Evolutionary conservation across 2,797 vertebrate genomes (phyloP).

Genomic region (Syncerus caffer): DNA sequence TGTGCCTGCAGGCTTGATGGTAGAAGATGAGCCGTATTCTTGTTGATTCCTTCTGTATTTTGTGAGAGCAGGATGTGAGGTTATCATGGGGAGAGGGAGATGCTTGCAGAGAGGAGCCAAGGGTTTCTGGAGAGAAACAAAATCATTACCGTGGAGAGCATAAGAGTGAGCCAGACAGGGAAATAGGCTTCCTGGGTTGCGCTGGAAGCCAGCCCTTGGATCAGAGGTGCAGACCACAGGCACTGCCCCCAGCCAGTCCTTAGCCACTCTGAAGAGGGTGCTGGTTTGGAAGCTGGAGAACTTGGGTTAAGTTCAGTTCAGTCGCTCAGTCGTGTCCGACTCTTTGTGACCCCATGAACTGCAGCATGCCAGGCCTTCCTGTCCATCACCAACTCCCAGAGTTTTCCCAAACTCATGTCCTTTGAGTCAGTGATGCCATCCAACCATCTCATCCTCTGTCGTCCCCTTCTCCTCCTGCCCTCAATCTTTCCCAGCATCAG

Average conservation of each 20-base stretch:
- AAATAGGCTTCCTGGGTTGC: not conserved
- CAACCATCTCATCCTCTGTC: not conserved
- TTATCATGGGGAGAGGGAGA: not conserved
- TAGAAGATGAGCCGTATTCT: not conserved
- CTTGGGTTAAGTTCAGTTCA: not conserved
- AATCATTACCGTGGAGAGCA: fast-evolving
- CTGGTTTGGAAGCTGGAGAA: not conserved
- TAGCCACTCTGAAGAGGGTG: not conserved
- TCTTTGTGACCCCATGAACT: not conserved
- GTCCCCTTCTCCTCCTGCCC: not conserved
- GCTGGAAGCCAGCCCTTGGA: not conserved
- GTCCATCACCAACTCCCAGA: not conserved
- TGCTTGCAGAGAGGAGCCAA: not conserved
- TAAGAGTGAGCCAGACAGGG: not conserved
- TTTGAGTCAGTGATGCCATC: not conserved
- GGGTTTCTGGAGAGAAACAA: not conserved
- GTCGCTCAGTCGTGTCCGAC: not conserved
- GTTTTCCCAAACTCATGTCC: not conserved
- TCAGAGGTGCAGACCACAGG: not conserved
- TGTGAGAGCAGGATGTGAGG: not conserved
- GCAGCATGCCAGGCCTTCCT: not conserved
- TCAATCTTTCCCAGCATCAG: not conserved
- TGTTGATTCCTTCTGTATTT: not conserved
- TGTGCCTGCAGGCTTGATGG: not conserved
- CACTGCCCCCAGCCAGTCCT: not conserved